Percentiles rank a stretch among this genome's conserved stretches.
Evolutionary conservation across 2,888 invertebrate species (phyloP).

Genomic region (Idaea dimidiata): DNA sequence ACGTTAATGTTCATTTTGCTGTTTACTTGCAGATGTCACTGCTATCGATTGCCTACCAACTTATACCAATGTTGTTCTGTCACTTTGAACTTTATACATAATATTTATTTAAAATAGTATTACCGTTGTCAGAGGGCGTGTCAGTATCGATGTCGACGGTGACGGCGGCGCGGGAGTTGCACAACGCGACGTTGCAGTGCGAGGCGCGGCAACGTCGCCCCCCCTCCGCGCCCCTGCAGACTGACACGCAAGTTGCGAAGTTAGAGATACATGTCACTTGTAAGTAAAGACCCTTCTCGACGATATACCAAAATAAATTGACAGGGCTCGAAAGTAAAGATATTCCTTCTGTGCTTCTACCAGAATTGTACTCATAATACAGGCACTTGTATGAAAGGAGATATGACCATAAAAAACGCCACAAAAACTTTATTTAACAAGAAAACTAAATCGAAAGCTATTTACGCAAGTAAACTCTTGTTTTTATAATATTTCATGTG

Average conservation of each 20-base stretch:
- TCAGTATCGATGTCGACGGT: conserved; percentile 82
- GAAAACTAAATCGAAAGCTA: not conserved
- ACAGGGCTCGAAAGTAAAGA: too few species aligned
- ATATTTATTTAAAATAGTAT: not conserved
- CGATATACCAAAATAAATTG: not conserved
- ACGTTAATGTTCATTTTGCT: too few species aligned
- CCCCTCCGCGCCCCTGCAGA: conserved; percentile 69
- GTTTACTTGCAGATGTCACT: too few species aligned
- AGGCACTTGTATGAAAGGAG: too few species aligned
- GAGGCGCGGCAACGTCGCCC: conserved; percentile 84
- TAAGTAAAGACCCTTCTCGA: conserved; percentile 37
- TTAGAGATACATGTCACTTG: conserved; percentile 75
- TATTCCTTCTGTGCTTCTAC: too few species aligned
- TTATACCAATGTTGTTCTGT: too few species aligned
- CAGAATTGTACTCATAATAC: too few species aligned
- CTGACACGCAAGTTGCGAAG: conserved; percentile 50
- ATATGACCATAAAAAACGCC: too few species aligned
- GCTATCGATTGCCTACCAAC: too few species aligned
- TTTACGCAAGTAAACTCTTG: not conserved
- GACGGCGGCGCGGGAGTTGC: conserved; percentile 90
- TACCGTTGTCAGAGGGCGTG: conserved; percentile 51
- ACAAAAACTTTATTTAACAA: not conserved
- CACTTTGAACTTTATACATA: not conserved
- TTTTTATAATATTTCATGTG: not conserved
- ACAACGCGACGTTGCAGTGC: conserved; percentile 92